Evolutionary conservation across 2,113 vertebrate genomes (phyloP).

Genomic region (Talpa occidentalis): DNA sequence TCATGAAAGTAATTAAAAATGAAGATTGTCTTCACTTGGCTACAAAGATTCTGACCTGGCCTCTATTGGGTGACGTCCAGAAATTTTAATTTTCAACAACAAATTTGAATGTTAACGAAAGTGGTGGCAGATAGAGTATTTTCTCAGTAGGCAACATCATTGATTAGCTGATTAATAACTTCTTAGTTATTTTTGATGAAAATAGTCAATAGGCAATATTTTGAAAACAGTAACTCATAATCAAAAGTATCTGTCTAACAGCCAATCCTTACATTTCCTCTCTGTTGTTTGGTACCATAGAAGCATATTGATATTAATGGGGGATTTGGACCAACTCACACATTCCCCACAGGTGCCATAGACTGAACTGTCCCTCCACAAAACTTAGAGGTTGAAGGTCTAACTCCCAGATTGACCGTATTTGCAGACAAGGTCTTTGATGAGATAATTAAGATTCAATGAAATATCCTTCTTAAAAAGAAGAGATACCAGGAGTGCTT

Average conservation of each 20-base stretch:
- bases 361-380: neutral
- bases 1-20: conserved; percentile 19
- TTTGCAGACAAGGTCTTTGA: neutral
- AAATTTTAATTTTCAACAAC: conserved; percentile 15
- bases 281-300: neutral
- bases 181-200: neutral
- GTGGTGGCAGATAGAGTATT: too few relatives aligned
- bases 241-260: neutral
- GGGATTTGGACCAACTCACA: neutral
- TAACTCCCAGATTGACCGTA: neutral
- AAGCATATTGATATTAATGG: neutral
- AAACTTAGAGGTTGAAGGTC: neutral
- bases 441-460: conserved; percentile 3
- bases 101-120: neutral
- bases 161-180: neutral
- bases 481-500: neutral
- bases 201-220: neutral
- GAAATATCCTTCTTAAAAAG: neutral
- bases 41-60: neutral
- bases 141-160: too few relatives aligned
- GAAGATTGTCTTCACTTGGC: neutral
- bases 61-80: neutral
- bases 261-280: neutral
- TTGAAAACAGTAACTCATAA: neutral
- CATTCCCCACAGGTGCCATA: neutral